Evolutionary conservation across 2,888 invertebrate species (phyloP).

Genomic region (Psylliodes chrysocephalus): DNA sequence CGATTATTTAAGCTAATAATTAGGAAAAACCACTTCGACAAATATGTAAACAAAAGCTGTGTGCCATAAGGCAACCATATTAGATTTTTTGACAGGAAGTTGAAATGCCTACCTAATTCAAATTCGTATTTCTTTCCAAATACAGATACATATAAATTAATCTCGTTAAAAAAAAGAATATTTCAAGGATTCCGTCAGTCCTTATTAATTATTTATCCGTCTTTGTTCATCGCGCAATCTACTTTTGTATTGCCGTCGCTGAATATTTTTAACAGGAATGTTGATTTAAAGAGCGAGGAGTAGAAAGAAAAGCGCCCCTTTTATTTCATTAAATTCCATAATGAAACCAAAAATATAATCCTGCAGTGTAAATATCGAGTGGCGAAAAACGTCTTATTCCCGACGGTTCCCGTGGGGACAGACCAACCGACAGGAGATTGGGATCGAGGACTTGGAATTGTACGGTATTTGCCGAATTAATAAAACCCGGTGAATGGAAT

Average conservation of each 20-base stretch:
- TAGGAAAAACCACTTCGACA: no score
- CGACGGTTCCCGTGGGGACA: neutral
- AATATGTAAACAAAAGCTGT: no score
- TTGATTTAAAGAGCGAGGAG: constrained; percentile 12
- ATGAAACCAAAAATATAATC: constrained; percentile 31
- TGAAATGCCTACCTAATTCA: no score
- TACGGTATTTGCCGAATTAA: constrained; percentile 22
- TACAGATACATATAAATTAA: no score
- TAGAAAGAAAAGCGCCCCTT: neutral
- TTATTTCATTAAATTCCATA: constrained; percentile 26
- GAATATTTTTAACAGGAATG: constrained; percentile 4
- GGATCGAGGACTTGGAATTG: constrained; percentile 2
- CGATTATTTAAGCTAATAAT: no score
- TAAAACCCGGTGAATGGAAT: constrained; percentile 8
- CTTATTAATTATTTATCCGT: constrained; percentile 11
- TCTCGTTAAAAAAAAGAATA: neutral
- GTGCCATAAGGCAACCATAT: no score
- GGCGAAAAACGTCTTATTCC: constrained; percentile 19
- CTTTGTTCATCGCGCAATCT: constrained; percentile 5
- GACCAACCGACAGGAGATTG: neutral
- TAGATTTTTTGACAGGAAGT: no score
- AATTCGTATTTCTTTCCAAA: no score
- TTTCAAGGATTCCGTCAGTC: neutral
- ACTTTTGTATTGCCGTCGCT: neutral
- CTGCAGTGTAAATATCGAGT: constrained; percentile 33